Percentiles rank a stretch among this genome's conserved stretches.
These are phyloP conservation scores for Ptyas mucosa DNA, from an alignment of 2,113 vertebrate genomes.

Conservation along the genomic window DNA sequence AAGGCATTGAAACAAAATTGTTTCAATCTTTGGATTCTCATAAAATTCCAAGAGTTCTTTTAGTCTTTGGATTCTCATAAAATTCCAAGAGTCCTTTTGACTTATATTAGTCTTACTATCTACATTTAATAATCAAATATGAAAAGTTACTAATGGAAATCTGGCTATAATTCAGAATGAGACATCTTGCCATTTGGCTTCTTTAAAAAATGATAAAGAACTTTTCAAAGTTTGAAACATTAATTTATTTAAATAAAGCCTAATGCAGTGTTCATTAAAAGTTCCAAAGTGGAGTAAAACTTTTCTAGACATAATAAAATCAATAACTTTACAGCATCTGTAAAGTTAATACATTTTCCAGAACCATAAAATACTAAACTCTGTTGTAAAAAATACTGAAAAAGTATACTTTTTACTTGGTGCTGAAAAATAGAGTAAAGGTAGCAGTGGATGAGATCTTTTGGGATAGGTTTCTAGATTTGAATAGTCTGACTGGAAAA, in stretches of 20 bases:
- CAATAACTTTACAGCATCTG: neutral
- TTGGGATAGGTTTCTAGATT: neutral
- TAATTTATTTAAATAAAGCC: neutral
- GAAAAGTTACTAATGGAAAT: neutral
- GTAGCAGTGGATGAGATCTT: neutral
- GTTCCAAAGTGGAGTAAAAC: neutral
- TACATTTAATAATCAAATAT: neutral
- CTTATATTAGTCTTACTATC: neutral
- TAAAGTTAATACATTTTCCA: neutral
- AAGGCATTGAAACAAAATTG: neutral
- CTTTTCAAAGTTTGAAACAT: neutral
- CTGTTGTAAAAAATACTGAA: neutral
- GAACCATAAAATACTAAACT: neutral
- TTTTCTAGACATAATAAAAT: neutral
- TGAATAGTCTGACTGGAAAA: neutral
- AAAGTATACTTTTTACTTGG: neutral
- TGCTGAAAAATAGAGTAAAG: neutral
- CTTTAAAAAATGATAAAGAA: neutral
- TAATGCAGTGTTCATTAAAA: neutral
- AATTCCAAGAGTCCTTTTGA: neutral
- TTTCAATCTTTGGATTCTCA: neutral
- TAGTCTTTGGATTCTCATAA: neutral
- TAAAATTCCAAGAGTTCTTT: neutral
- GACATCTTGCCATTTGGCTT: neutral
- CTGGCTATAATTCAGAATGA: neutral